A percentile compares a stretch with the other conserved stretches of the same genome.
Conservation (phyloP, 37 sponge, comb jelly and placozoan species). For the Chondrilla cf. caribensis region DNA sequence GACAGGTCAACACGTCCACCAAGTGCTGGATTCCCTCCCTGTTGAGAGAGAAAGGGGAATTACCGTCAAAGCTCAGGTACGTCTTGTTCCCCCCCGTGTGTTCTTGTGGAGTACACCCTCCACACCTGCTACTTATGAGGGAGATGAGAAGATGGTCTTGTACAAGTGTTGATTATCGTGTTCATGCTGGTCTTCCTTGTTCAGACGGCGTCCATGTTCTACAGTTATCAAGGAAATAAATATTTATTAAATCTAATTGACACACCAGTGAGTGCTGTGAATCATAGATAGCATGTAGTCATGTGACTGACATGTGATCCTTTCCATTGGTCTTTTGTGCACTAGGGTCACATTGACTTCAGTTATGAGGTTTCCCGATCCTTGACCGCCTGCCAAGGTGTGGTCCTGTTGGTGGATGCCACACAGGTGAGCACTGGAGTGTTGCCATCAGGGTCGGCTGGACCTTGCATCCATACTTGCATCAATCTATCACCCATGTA, state of each 20-base stretch:
- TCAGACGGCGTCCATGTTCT: slow-evolving; percentile 77
- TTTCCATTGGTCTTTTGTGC: too few species aligned
- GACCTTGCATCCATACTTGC: background rate
- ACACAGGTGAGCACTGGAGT: slow-evolving; percentile 79
- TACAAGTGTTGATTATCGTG: too few species aligned
- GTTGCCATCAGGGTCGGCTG: too few species aligned
- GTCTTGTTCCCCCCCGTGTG: too few species aligned
- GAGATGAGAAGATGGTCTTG: too few species aligned
- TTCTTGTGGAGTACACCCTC: too few species aligned
- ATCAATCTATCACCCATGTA: background rate
- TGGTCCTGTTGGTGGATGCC: slow-evolving; percentile 89
- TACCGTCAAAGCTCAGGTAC: slow-evolving; percentile 90
- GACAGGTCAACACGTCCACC: slow-evolving; percentile 13
- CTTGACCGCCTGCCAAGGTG: slow-evolving; percentile 91
- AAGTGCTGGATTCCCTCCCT: slow-evolving; percentile 87
- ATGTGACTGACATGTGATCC: background rate
- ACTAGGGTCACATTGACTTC: slow-evolving; percentile 95
- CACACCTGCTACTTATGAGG: too few species aligned
- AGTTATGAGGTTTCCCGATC: slow-evolving; percentile 93
- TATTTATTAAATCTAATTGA: slow-evolving; percentile 95
- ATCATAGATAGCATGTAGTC: background rate
- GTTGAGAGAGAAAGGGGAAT: slow-evolving; percentile 97
- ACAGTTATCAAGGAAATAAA: slow-evolving; percentile 36
- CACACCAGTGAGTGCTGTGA: slow-evolving; percentile 77
- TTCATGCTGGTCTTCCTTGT: background rate